Percentiles rank a stretch among this genome's conserved stretches.
These are phyloP conservation scores for Toxotes chatareus DNA, from an alignment of 2,113 vertebrate genomes.

Conservation along the genomic window DNA sequence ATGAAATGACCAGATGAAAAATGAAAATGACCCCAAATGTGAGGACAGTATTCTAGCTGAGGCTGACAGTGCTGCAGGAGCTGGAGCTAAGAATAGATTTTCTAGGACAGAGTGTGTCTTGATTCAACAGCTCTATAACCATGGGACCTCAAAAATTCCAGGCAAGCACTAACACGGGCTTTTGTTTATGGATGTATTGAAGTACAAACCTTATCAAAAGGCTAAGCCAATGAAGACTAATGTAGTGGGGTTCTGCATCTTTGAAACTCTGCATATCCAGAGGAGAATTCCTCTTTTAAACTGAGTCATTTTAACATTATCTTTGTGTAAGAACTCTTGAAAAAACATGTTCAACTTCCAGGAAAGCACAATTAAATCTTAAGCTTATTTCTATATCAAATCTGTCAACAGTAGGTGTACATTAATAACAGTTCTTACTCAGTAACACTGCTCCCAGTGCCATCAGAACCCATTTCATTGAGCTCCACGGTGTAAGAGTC, in stretches of 20 bases:
- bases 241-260: conserved; percentile 1
- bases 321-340: background rate
- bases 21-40: conserved; percentile 33
- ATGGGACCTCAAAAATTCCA: conserved; percentile 52
- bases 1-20: conserved; percentile 29
- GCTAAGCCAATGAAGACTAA: conserved; percentile 27
- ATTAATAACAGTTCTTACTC: conserved; percentile 71
- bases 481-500: conserved; percentile 95
- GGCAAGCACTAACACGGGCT: conserved; percentile 48
- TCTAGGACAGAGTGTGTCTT: conserved; percentile 69
- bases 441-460: conserved; percentile 40
- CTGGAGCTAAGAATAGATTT: conserved; percentile 75
- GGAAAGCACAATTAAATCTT: background rate
- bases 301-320: background rate
- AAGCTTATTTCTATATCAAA: background rate
- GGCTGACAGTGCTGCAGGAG: conserved; percentile 56
- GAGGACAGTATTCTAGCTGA: conserved; percentile 35
- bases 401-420: background rate
- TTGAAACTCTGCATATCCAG: conserved; percentile 33
- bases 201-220: conserved; percentile 37
- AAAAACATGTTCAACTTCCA: background rate
- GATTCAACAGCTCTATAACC: conserved; percentile 71
- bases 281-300: background rate
- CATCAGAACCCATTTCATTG: conserved; percentile 74
- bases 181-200: conserved; percentile 45